Conservation (phyloP, 1,140 invertebrate genomes). For the Leptoteleia sp. region DNA sequence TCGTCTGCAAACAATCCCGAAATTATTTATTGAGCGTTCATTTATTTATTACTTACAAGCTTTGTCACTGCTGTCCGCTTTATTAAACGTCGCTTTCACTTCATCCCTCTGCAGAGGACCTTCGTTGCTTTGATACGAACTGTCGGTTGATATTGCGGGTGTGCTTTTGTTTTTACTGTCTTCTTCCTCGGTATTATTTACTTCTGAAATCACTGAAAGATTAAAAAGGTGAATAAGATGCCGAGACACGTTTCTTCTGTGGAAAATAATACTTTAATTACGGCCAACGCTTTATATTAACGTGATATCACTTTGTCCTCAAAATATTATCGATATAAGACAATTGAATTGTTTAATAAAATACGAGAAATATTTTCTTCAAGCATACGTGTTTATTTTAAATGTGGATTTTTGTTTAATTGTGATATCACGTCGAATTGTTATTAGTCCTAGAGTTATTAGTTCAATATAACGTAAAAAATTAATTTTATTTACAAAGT, state of each 20-base stretch:
- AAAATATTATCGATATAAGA: too few relatives aligned
- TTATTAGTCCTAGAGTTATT: too few relatives aligned
- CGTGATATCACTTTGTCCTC: slow-evolving; percentile 2
- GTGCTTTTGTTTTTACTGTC: slow-evolving; percentile 80
- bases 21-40: slow-evolving; percentile 32
- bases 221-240: slow-evolving; percentile 49
- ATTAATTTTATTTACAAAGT: too few relatives aligned
- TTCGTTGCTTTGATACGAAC: slow-evolving; percentile 81
- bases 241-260: slow-evolving; percentile 6
- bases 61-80: slow-evolving; percentile 78
- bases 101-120: slow-evolving; percentile 86
- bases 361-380: too few relatives aligned
- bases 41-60: slow-evolving; percentile 73
- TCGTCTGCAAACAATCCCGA: slow-evolving; percentile 2
- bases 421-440: too few relatives aligned
- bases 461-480: too few relatives aligned
- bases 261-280: slow-evolving; percentile 23
- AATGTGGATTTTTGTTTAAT: too few relatives aligned
- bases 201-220: slow-evolving; percentile 83
- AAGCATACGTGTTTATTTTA: too few relatives aligned
- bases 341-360: too few relatives aligned
- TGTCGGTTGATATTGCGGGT: slow-evolving; percentile 73
- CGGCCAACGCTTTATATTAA: slow-evolving; percentile 6
- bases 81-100: slow-evolving; percentile 84
- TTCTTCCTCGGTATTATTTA: slow-evolving; percentile 87